Evolutionary conservation across 2,113 vertebrate species (phyloP).

Genomic region (Eretmochelys imbricata): DNA sequence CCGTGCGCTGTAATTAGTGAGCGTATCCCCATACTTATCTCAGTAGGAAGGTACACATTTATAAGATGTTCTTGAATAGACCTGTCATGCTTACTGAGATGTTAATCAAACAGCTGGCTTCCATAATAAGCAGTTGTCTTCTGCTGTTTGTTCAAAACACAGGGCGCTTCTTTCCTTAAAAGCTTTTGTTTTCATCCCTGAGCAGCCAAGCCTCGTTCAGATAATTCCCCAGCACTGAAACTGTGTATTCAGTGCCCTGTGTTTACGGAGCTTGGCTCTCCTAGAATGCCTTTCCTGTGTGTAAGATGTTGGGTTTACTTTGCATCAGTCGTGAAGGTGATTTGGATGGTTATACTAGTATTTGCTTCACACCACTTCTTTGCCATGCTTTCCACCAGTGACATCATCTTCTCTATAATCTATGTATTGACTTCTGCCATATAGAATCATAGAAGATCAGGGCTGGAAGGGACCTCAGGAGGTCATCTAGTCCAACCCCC

Average conservation of each 20-base stretch:
- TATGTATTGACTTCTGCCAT: not conserved
- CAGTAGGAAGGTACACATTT: not conserved
- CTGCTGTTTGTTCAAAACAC: slow-evolving; percentile 10
- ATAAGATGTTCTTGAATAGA: accelerated
- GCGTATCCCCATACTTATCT: not conserved
- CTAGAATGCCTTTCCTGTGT: slow-evolving; percentile 51
- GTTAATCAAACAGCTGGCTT: slow-evolving; percentile 47
- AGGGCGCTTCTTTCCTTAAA: not conserved
- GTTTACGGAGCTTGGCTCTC: slow-evolving; percentile 7
- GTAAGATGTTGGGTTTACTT: slow-evolving; percentile 45
- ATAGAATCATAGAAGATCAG: too few species aligned
- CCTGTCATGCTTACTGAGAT: not conserved
- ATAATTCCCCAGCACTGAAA: slow-evolving; percentile 24
- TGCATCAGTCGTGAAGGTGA: not conserved
- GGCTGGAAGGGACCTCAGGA: too few species aligned
- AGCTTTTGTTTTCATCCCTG: slow-evolving; percentile 6
- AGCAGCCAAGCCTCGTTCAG: slow-evolving; percentile 22
- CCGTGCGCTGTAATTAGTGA: not conserved
- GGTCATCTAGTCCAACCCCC: too few species aligned
- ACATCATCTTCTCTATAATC: not conserved
- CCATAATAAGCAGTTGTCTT: slow-evolving; percentile 24
- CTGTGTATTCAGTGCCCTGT: not conserved
- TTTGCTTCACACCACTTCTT: not conserved
- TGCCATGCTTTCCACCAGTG: not conserved
- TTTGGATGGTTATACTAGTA: not conserved